These are phyloP conservation scores for Saccopteryx bilineata DNA, from an alignment of 2,113 vertebrate species.

Conservation along the genomic window DNA sequence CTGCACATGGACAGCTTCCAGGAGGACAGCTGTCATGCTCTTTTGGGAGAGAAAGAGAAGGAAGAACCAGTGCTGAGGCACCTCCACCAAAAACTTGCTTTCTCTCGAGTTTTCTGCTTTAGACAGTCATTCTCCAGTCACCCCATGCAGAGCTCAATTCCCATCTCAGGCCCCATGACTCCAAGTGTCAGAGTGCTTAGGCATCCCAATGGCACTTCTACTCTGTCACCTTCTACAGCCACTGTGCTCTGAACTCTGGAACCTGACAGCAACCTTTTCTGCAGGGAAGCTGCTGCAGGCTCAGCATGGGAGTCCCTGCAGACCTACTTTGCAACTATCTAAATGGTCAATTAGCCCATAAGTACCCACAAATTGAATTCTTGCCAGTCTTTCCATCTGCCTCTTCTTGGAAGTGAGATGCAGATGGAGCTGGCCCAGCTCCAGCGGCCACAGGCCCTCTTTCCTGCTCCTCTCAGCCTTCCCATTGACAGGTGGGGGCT, in stretches of 20 bases:
- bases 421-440: background rate
- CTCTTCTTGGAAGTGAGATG: background rate
- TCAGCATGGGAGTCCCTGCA: background rate
- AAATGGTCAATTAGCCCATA: too few relatives aligned
- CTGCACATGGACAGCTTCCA: background rate
- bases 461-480: background rate
- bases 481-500: background rate
- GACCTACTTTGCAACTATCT: background rate
- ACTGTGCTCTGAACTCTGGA: background rate
- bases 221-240: background rate
- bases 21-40: fast-evolving
- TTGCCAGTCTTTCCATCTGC: background rate
- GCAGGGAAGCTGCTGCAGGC: fast-evolving
- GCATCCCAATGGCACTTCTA: background rate
- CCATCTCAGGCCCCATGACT: background rate
- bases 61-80: background rate
- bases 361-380: background rate
- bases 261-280: background rate
- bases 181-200: too few relatives aligned
- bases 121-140: too few relatives aligned
- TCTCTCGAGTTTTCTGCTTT: fast-evolving
- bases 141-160: background rate
- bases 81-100: background rate
- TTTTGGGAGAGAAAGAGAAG: background rate
- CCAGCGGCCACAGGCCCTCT: too few relatives aligned